A percentile compares a stretch with the other conserved stretches of the same genome.
phyloP scores from a whole-genome alignment of 2,113 vertebrate genomes.

The Calyptomena viridis region DNA sequence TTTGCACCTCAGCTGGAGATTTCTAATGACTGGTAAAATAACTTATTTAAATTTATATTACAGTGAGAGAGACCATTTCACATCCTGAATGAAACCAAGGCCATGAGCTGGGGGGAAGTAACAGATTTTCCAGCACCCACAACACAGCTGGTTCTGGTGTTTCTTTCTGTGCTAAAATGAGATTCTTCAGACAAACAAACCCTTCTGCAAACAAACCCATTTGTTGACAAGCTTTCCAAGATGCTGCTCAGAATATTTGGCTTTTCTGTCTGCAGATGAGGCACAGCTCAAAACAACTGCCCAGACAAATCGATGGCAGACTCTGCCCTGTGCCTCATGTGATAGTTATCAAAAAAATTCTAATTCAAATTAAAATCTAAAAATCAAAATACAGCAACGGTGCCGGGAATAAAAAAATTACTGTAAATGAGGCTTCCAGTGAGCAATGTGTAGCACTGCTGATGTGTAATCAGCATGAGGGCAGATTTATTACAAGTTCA shows the following conservation, averaged over 20 bases:
- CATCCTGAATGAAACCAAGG: conserved; percentile 38
- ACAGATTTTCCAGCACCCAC: conserved; percentile 49
- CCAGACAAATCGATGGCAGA: neutral
- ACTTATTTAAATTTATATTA: conserved; percentile 47
- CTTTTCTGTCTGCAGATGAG: neutral
- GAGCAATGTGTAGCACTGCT: neutral
- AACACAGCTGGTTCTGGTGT: conserved; percentile 8
- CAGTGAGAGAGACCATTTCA: neutral
- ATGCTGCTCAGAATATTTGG: neutral
- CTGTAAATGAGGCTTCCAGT: neutral
- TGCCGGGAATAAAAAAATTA: neutral
- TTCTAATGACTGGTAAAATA: conserved; percentile 25
- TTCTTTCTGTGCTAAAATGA: neutral
- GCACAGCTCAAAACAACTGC: neutral
- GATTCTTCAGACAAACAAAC: neutral
- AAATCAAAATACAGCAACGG: neutral
- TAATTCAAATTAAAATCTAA: neutral
- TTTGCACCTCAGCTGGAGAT: conserved; percentile 50
- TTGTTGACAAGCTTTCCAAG: conserved; percentile 13
- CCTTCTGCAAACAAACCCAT: neutral
- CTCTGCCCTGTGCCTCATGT: neutral
- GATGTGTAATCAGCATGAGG: neutral
- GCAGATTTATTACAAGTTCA: neutral
- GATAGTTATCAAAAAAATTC: neutral
- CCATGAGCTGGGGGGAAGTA: conserved; percentile 26